Base-by-base conservation (phyloP, 1,140 invertebrate genomes). In the Phymastichus coffea region DNA sequence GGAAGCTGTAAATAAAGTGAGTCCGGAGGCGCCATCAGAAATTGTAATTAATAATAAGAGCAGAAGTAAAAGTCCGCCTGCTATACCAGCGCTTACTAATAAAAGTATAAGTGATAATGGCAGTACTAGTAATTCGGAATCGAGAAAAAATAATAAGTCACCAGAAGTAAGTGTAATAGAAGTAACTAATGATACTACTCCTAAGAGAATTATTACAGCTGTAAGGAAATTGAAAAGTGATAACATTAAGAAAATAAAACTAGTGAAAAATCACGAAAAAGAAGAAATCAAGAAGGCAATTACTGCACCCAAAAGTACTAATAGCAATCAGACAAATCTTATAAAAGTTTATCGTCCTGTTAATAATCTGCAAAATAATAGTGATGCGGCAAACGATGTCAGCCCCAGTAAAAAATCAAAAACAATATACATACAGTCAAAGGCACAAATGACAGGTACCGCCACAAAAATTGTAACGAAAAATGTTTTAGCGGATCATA, bases 11-110 rank as follows among this genome's bases (percentile, higher is more conserved):
- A 60, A 60, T 48, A 60, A 60, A 40, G 0, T 12, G 8, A 47
- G 4, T 59, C 4, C 22, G 8, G 47, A 26, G 3, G 3, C 40
- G 0, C 49, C 38, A 40, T 1, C 30, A 0, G 17, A 10, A 4
- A 9, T 10, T 15, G 8, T 40, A 1, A 9, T 14, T 19, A 40
- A 52, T 10, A 54, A 4, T 15, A 60, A 54, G n/a, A 60, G n/a
- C n/a, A n/a, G n/a, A n/a, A n/a, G 43, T 48, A 58, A 51, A 58
- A 58, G 57, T 52, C 57, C 57, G 3, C 47, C 48, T 17, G 30
- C 20, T n/a, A 51, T 40, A 14, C 15, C 48, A 25, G 7, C 26
- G 8, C 7, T 23, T n/a, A 4, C 22, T 23, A 40, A 40, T 40
- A 40, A 40, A 14, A 15, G 4, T 15, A 40, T 6, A 14, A 9